These are phyloP conservation scores for Eristalis arbustorum DNA, from an alignment of 2,888 invertebrate genomes.

Conservation along the genomic window DNA sequence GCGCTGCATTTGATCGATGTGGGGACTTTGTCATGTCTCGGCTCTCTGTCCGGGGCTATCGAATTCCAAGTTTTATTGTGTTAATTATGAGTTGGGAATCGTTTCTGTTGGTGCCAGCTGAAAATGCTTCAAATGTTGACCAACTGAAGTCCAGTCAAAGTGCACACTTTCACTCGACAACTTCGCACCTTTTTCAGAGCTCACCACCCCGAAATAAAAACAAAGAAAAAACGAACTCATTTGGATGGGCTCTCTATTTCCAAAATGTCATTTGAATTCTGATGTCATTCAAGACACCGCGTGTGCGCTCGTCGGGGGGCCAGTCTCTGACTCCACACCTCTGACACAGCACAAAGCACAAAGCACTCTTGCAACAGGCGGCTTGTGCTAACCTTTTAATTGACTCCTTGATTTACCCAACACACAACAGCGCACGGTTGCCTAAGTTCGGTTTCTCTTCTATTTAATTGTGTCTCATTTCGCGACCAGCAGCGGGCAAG, in stretches of 20 bases:
- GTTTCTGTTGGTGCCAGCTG: no score
- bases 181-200: neutral
- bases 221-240: no score
- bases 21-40: neutral
- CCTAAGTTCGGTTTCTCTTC: constrained; percentile 9
- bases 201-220: neutral
- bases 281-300: neutral
- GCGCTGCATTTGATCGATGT: neutral
- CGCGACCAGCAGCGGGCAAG: neutral
- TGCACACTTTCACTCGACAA: neutral
- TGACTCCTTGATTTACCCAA: constrained; percentile 31
- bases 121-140: no score
- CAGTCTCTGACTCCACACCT: neutral
- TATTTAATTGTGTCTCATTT: constrained; percentile 10
- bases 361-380: neutral
- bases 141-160: neutral
- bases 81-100: neutral
- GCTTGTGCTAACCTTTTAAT: constrained; percentile 19
- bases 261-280: neutral
- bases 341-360: neutral
- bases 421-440: constrained; percentile 9
- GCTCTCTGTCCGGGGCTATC: neutral
- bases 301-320: no score
- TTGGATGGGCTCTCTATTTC: neutral
- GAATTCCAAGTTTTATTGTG: neutral